phyloP scores from a whole-genome alignment of 2,888 invertebrate species.

The Margaritifera margaritifera region DNA sequence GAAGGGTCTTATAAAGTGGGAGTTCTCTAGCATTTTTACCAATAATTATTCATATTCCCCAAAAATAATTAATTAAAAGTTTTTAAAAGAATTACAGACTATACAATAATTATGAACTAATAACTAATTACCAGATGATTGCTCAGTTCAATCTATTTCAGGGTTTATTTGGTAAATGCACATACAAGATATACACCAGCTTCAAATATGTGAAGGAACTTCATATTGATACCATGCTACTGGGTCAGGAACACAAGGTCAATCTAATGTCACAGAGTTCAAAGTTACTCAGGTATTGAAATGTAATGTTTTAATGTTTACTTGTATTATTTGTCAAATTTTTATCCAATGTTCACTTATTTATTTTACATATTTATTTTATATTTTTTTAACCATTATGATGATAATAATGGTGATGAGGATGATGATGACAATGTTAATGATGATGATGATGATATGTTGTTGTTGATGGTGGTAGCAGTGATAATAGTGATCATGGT shows the following conservation, averaged over 20 bases:
- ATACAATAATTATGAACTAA: neutral
- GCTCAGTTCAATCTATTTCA: slow-evolving; percentile 6
- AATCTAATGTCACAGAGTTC: neutral
- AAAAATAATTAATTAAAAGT: no score
- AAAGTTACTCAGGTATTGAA: slow-evolving; percentile 7
- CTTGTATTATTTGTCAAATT: no score
- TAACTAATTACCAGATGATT: neutral
- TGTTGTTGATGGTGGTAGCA: no score
- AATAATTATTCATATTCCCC: no score
- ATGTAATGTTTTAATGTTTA: neutral
- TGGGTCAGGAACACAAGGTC: slow-evolving; percentile 7
- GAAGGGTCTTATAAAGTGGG: no score
- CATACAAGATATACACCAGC: slow-evolving; percentile 20
- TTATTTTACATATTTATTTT: neutral
- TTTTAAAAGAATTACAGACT: no score
- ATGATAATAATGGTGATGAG: no score
- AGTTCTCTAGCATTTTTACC: no score
- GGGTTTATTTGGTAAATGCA: slow-evolving; percentile 28
- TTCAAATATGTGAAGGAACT: slow-evolving; percentile 5
- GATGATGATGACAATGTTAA: no score
- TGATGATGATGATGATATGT: no score
- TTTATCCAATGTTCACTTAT: slow-evolving; percentile 1
- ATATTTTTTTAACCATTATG: neutral
- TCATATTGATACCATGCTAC: slow-evolving; percentile 12
- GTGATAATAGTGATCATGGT: no score